Evolutionary conservation across 1,140 invertebrate species (phyloP).

Genomic region (Calliopsis andreniformis): DNA sequence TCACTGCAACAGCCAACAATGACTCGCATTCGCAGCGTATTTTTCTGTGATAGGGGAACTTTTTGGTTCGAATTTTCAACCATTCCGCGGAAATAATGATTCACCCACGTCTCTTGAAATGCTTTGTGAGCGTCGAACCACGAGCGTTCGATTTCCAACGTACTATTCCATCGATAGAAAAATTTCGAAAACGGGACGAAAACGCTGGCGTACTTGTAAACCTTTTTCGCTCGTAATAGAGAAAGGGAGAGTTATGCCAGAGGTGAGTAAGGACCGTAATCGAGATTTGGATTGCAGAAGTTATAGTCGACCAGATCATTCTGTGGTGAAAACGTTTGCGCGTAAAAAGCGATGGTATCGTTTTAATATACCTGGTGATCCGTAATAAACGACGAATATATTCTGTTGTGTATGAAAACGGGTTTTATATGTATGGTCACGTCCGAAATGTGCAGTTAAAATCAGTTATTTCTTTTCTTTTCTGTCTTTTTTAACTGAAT

Average conservation of each 20-base stretch:
- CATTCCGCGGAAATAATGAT: constrained; percentile 9
- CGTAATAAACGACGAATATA: constrained; percentile 23
- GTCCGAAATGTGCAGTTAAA: no score
- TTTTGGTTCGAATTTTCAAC: not conserved
- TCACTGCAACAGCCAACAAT: not conserved
- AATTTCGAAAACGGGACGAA: not conserved
- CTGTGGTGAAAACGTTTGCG: constrained; percentile 8
- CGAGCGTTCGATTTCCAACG: not conserved
- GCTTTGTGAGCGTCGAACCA: constrained; percentile 21
- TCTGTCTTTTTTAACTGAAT: no score
- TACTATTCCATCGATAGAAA: not conserved
- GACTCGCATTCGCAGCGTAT: not conserved
- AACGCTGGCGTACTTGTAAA: constrained; percentile 4
- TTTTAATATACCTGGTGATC: constrained; percentile 40
- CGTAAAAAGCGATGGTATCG: constrained; percentile 25
- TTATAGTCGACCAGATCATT: constrained; percentile 50
- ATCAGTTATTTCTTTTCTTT: no score
- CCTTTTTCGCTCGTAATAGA: not conserved
- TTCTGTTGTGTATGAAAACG: no score
- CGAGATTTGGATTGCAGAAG: constrained; percentile 42
- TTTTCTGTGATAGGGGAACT: no score
- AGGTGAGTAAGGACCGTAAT: not conserved
- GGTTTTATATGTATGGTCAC: no score
- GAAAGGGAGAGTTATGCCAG: not conserved
- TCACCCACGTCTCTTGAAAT: not conserved